Percentiles rank a stretch among this genome's conserved stretches.
These are phyloP conservation scores for Nephila pilipes DNA, from an alignment of 1,140 invertebrate species.

Conservation along the genomic window DNA sequence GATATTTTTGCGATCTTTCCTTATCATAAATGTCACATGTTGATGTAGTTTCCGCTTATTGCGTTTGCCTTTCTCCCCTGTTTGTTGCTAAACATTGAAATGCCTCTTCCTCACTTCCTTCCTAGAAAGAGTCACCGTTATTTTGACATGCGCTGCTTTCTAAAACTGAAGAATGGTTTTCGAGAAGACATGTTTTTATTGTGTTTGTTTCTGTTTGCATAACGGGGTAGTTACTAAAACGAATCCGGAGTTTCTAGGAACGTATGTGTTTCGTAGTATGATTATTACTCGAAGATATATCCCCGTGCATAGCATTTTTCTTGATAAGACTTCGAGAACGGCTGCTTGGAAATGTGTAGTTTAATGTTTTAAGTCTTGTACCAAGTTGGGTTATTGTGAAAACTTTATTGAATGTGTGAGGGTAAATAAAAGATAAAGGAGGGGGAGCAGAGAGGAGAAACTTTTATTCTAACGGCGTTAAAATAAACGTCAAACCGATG, in stretches of 20 bases:
- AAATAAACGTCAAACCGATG: too few relatives aligned
- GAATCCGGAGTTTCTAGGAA: background rate
- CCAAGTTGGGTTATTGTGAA: too few relatives aligned
- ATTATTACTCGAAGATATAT: too few relatives aligned
- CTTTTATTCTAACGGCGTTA: too few relatives aligned
- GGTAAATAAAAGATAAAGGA: too few relatives aligned
- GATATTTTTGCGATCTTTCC: background rate
- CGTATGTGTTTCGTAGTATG: too few relatives aligned
- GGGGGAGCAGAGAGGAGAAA: too few relatives aligned
- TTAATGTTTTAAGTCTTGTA: too few relatives aligned
- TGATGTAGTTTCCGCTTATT: background rate
- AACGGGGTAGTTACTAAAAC: background rate
- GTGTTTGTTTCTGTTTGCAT: background rate
- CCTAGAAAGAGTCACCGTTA: background rate
- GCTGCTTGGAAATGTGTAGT: too few relatives aligned
- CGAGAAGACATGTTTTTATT: background rate
- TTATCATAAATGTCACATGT: slow-evolving; percentile 5
- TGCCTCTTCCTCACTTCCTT: background rate
- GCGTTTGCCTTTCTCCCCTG: background rate
- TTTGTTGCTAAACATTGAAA: background rate
- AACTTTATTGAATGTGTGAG: too few relatives aligned
- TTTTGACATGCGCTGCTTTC: background rate
- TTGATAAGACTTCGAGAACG: too few relatives aligned
- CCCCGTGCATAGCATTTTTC: too few relatives aligned
- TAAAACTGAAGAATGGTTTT: background rate